Base-by-base conservation (phyloP, 2,797 vertebrate genomes). In the Tokudaia muenninki region DNA sequence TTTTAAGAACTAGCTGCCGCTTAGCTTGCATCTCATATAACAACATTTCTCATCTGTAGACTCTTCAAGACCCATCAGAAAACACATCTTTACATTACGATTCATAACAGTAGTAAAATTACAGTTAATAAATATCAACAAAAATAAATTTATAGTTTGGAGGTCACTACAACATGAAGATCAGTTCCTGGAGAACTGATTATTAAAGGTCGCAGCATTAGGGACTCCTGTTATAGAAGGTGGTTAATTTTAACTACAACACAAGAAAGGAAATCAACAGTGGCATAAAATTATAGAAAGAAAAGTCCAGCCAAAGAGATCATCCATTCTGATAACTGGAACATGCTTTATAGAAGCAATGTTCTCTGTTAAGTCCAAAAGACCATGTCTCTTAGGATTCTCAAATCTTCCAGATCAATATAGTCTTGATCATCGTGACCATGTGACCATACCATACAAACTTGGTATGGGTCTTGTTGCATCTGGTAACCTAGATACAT, bases 261-360 rank as follows among this genome's bases (percentile, higher is more conserved):
- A 70, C 1, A 70, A 75, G 37, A 87, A 84, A 86, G 16, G 88
- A 80, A 94, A 44, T 11, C 41, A 81, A n/a, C 31, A 59, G 26
- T 65, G 67, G 67, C 34, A 82, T 17, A 65, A 78, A 55, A 70
- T 80, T 70, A 9, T 37, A 55, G 12, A 78, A 72, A 93, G n/a
- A 95, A 31, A 95, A 84, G 22, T 31, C 80, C 96, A 90, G 61
- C 13, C 74, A 74, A 95, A 57, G 31, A 57, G 77, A 84, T 65
- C 5, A 37, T 55, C 41, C 67, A 89, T 22, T 19, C 10, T 4
- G 12, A 78, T 41, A 84, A n/a, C 0, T 24, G 29, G 57, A 81
- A 50, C 12, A 84, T 44, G 55, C 8, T 65, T 72, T 67, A 57
- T 1, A 26, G 79, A 89, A 44, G 22, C 47, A 26, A 57, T 11